Conservation (phyloP, 1,140 invertebrate species). For the Diprion similis region DNA sequence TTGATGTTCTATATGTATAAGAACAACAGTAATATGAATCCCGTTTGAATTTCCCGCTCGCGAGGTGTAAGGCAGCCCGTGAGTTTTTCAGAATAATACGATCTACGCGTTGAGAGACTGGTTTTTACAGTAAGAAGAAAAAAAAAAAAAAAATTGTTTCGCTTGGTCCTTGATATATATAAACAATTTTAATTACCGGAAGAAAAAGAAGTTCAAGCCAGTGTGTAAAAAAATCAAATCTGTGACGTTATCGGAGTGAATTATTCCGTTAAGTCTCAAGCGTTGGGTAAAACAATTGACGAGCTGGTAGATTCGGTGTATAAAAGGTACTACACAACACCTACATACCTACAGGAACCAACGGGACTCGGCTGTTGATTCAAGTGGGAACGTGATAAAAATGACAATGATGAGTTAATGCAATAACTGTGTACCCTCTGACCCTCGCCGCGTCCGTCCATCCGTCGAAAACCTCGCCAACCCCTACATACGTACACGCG, state of each 20-base stretch:
- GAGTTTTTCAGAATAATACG: no score
- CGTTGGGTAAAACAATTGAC: background rate
- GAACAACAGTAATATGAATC: background rate
- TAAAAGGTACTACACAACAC: background rate
- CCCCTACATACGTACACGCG: conserved; percentile 22
- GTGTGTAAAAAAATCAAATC: no score
- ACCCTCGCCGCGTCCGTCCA: conserved; percentile 24
- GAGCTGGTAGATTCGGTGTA: background rate
- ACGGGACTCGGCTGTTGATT: conserved; percentile 40
- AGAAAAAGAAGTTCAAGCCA: no score
- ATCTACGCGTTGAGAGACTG: no score
- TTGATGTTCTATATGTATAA: background rate
- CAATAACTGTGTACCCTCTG: conserved; percentile 56
- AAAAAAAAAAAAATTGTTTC: no score
- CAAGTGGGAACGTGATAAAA: conserved; percentile 59
- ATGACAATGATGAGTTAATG: conserved; percentile 62
- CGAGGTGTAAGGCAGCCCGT: no score
- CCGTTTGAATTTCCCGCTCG: background rate
- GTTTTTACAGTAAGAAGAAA: no score
- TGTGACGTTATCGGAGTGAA: no score
- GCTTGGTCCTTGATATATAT: no score
- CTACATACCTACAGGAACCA: no score
- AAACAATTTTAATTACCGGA: no score
- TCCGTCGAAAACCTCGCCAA: conserved; percentile 19
- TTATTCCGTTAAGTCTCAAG: background rate